phyloP scores from a whole-genome alignment of 2,888 invertebrate genomes.

The Brachypterus glaber region DNA sequence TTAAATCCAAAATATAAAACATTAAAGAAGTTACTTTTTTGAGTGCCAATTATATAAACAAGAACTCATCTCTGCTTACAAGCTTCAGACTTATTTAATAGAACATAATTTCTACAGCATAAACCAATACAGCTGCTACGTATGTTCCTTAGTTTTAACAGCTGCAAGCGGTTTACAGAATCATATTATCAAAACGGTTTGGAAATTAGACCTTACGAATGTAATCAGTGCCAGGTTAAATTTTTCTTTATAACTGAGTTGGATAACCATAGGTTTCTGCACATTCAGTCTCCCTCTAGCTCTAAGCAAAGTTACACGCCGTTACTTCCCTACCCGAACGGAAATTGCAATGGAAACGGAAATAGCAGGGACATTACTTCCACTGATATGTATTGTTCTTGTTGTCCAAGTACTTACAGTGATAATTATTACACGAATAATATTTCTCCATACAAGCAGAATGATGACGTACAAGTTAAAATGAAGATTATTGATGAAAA shows the following conservation, averaged over 20 bases:
- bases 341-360: not conserved
- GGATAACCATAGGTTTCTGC: constrained; percentile 64
- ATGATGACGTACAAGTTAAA: no score
- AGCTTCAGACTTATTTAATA: constrained; percentile 80
- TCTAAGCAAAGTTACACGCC: not conserved
- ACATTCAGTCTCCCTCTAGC: constrained; percentile 9
- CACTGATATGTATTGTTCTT: no score
- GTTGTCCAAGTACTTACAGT: no score
- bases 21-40: no score
- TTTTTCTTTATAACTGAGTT: constrained; percentile 89
- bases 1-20: no score
- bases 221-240: constrained; percentile 69
- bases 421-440: no score
- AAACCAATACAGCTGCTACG: constrained; percentile 74
- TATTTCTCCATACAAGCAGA: no score
- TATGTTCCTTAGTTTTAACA: constrained; percentile 80
- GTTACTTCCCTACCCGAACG: not conserved
- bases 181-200: constrained; percentile 75
- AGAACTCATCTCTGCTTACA: no score
- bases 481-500: no score
- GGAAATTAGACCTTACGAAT: constrained; percentile 76
- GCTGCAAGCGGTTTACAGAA: constrained; percentile 71
- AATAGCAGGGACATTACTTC: no score
- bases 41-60: no score
- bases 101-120: constrained; percentile 88